Evolutionary conservation across 2,888 invertebrate genomes (phyloP), one percentile per base, ranked within the genome.

Genomic region (Syrista parreyssii): DNA sequence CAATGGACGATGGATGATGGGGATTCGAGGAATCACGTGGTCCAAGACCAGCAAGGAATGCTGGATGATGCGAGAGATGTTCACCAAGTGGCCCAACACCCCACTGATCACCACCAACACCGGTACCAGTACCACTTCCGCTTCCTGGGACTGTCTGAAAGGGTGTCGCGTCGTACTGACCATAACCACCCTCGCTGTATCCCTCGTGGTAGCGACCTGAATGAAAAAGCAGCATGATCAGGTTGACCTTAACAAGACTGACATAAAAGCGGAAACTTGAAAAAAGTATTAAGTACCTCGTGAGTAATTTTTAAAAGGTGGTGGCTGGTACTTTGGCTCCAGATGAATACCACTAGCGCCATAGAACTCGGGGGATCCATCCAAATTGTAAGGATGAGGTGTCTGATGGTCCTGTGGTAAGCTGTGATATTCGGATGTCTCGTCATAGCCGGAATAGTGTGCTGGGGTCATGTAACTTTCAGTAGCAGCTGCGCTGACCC

Each of bases 101-200:
- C 93, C 92, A 94, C 83, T 93, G 93, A 74, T 93, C 94, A 33
- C 84, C 90, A 69, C 90, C 84, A 68, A 86, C 84, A 76, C 84
- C 86, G 74, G 84, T 91, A 81, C 91, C 90, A 81, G 87, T 91
- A 79, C 89, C 92, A 78, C 92, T 92, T 81, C 94, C 92, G 87
- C 94, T 94, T 84, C 93, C 94, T 73, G 95, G 95, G 85, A 96
- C 96, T 79, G 96, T 95, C 90, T 96, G 96, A 91, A 96, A 96
- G 81, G 95, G 94, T 80, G 94, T 92, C 76, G 94, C 92, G 87
- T 95, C 95, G 89, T 95, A 95, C 68, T 94, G 93, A 72, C 92
- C 92, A 86, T 94, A 94, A 68, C 92, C 92, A 78, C 94, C 93
- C 88, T 93, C 89, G 84, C 88, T 90, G 86, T 93, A 93, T 81